A percentile compares a stretch with the other conserved stretches of the same genome.
Conservation (phyloP, 1,140 invertebrate genomes). For the Coptotermes formosanus region DNA sequence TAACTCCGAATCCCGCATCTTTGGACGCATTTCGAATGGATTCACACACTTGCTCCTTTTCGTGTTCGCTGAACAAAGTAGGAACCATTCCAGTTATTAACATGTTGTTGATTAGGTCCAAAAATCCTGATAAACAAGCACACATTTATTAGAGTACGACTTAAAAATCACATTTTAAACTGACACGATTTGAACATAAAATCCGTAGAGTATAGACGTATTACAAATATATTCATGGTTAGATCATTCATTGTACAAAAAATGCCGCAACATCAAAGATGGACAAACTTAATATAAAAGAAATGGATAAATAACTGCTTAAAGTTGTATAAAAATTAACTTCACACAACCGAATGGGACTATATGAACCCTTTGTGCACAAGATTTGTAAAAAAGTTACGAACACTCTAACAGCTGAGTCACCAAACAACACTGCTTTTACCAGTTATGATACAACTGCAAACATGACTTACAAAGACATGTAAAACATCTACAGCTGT, state of each 20-base stretch:
- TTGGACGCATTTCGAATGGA: conserved; percentile 64
- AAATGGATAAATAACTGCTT: too few relatives aligned
- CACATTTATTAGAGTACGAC: neutral
- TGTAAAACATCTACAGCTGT: too few relatives aligned
- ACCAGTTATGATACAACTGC: too few relatives aligned
- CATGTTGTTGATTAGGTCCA: conserved; percentile 89
- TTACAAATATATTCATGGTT: neutral
- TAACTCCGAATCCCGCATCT: conserved; percentile 64
- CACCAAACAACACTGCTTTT: too few relatives aligned
- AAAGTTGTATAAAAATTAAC: too few relatives aligned
- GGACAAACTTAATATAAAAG: too few relatives aligned
- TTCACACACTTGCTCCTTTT: conserved; percentile 63
- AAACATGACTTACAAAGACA: too few relatives aligned
- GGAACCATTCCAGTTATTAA: conserved; percentile 82
- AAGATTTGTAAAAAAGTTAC: too few relatives aligned
- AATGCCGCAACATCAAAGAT: too few relatives aligned
- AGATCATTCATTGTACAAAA: neutral
- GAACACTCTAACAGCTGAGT: too few relatives aligned
- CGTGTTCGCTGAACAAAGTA: conserved; percentile 80
- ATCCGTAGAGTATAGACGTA: neutral
- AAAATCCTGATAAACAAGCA: conserved; percentile 57
- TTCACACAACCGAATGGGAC: too few relatives aligned
- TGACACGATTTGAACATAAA: neutral
- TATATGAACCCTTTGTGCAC: too few relatives aligned
- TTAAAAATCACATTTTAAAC: neutral